These are phyloP conservation scores for Drosophila histrio DNA, from an alignment of 2,888 invertebrate genomes.

Conservation along the genomic window DNA sequence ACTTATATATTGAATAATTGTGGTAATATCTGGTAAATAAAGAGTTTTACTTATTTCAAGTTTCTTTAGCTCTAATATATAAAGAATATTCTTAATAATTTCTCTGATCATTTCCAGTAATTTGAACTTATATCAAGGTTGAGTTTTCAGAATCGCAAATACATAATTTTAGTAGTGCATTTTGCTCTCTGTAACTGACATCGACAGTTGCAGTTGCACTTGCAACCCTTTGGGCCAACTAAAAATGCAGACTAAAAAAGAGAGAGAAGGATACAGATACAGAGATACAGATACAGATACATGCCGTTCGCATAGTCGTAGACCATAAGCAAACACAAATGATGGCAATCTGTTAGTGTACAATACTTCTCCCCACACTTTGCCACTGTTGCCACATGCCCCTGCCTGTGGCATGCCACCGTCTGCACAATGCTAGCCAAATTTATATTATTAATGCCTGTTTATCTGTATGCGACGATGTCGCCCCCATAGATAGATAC, in stretches of 20 bases:
- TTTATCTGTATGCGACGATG: constrained; percentile 71
- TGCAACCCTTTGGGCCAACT: constrained; percentile 5
- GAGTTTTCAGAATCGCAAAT: no score
- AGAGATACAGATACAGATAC: constrained; percentile 12
- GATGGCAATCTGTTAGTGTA: constrained; percentile 66
- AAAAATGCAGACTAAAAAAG: neutral
- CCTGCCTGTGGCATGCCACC: constrained; percentile 10
- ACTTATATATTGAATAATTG: no score
- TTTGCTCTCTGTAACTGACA: no score
- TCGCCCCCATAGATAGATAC: constrained; percentile 36
- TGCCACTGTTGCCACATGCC: neutral
- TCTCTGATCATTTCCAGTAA: no score
- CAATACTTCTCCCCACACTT: neutral
- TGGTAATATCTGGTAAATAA: no score
- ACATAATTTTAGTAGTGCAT: no score
- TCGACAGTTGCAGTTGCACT: constrained; percentile 8
- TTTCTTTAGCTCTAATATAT: no score
- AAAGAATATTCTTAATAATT: no score
- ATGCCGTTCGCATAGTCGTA: constrained; percentile 21
- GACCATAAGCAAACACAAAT: constrained; percentile 67
- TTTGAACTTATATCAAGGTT: no score
- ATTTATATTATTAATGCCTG: constrained; percentile 72
- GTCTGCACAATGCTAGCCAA: constrained; percentile 47
- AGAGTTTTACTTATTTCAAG: no score
- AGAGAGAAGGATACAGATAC: neutral